Evolutionary conservation across 2,888 invertebrate genomes (phyloP).

Genomic region (Thymelicus lineola): DNA sequence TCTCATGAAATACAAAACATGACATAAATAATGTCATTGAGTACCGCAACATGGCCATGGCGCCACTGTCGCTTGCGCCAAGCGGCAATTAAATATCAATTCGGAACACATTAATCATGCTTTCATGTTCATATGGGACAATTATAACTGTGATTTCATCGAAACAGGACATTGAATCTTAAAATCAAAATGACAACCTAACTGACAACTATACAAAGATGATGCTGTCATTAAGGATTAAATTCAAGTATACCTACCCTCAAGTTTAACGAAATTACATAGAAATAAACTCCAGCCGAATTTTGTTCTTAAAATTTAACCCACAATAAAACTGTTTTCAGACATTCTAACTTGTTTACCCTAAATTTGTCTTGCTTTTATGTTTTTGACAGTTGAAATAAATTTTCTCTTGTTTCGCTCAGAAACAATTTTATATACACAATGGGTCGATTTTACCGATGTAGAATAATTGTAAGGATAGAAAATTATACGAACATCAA

Average conservation of each 20-base stretch:
- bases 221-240: not conserved
- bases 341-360: constrained; percentile 32
- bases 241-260: not conserved
- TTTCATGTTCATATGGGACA: constrained; percentile 30
- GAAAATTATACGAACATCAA: not conserved
- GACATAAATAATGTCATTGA: constrained; percentile 63
- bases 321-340: constrained; percentile 28
- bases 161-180: not conserved
- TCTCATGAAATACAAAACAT: constrained; percentile 18
- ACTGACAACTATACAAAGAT: not conserved
- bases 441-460: constrained; percentile 6
- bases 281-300: not conserved
- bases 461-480: not conserved
- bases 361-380: constrained; percentile 35
- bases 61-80: constrained; percentile 55
- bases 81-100: constrained; percentile 77
- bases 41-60: constrained; percentile 53
- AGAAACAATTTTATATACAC: constrained; percentile 27
- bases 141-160: constrained; percentile 27
- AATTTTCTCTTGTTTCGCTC: constrained; percentile 34
- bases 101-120: constrained; percentile 72
- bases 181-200: not conserved
- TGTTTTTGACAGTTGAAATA: constrained; percentile 37
- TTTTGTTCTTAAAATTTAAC: constrained; percentile 18
- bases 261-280: not conserved